Base-by-base conservation (phyloP, 2,888 invertebrate species). In the Chymomyza fuscimana region DNA sequence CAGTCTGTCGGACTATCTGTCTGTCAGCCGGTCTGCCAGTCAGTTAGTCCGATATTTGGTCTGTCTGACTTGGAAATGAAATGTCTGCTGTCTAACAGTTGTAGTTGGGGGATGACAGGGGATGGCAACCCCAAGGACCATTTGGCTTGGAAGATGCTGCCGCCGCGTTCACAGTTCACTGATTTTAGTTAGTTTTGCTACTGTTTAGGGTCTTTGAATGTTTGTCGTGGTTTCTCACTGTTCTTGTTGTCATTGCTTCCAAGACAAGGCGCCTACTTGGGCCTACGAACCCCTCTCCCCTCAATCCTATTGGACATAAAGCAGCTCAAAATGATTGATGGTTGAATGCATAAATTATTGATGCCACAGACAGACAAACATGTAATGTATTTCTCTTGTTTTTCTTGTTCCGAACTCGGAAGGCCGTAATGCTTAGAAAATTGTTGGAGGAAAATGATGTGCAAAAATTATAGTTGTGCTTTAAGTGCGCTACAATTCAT, bases 301-400 rank as follows among this genome's bases (percentile, higher is more conserved):
- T 50, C 56, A 32, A 58, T 56, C 66, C 63, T 58, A 68, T 50
- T 70, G 64, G 82, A 67, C 77, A 72, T 86, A 80, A 83, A 83
- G 87, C 84, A 86, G 85, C 88, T 84, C 85, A 87, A 85, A 85
- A 87, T 85, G 85, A 85, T 85, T 85, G 85, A 85, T 85, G 85
- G 88, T 79, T 84, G 87, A 79, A 84, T 85, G 87, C 88, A 86
- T 85, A 87, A 85, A 85, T 88, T 85, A 85, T 85, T 87, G 85
- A 86, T 87, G 85, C 72, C 77, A 9, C 58, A 58, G 25, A 58
- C 15, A 85, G 81, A 87, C 82, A 82, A 84, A 15, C 12, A 63
- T 15, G 46, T 58, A 10, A 12, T 25, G 25, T 25, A 25, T n/a
- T 54, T 19, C 16, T 54, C 15, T 54, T 54, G 52, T 54, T 54